Base-by-base conservation (phyloP, 2,797 vertebrate genomes). In the Gambusia yucatana region DNA sequence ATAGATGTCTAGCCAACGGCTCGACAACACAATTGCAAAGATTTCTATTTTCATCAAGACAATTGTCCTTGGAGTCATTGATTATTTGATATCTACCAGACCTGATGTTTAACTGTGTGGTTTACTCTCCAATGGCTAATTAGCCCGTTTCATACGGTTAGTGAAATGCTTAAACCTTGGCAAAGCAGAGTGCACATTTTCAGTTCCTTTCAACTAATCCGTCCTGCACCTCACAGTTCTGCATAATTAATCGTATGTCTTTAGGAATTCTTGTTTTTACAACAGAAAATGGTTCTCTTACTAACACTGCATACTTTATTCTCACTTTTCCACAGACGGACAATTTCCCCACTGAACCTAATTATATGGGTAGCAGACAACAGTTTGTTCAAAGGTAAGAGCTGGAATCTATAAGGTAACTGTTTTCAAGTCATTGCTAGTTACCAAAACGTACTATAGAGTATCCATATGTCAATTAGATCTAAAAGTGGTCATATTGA, bases 381-480 rank as follows among this genome's bases (percentile, higher is more conserved):
- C 98, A 99, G 97, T 99, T 99, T 98, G 98, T 99, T 97, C 98
- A 99, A 97, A 99, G 98, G 98, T 99, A 98, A 98, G 97, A 93
- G 93, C 94, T 97, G 93, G 95, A 95, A 96, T 96, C 92, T 89
- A 93, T 93, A 95, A 93, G 94, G 82, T 65, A 84, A 94, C 85
- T 82, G 28, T 83, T 70, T 73, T 82, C 81, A 79, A 80, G 63
- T 79, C 79, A 76, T 69, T 80, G 52, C 71, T 77, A 80, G 57
- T 73, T 77, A 61, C 70, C 61, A n/a, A 72, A 78, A 73, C 77
- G 43, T 50, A 4, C 20, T 55, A n/a, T 43, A 28, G 57, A 30
- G 25, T 61, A 47, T 78, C 43, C 41, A 43, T 65, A 50, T 82
- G 81, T 77, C 10, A 86, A 87, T 89, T 79, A 73, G 48, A 28